Conservation (phyloP, 2,113 vertebrate genomes). For the Hepsetus odoe region DNA sequence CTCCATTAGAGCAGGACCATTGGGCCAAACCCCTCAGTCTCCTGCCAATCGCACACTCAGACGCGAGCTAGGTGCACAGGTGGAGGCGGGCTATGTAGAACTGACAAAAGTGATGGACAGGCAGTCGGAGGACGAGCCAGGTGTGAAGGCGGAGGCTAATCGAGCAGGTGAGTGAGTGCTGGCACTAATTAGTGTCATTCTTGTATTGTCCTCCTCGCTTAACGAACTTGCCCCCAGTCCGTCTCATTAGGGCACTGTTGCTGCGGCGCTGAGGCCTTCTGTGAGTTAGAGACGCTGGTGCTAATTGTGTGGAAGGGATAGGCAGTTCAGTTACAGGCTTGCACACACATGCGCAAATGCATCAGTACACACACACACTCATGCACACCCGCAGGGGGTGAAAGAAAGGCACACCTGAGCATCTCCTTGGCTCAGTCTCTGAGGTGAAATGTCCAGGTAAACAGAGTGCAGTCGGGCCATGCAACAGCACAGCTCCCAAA, state of each 20-base stretch:
- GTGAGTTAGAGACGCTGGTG: slow-evolving; percentile 73
- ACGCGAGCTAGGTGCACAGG: neutral
- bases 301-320: slow-evolving; percentile 79
- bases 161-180: slow-evolving; percentile 74
- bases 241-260: slow-evolving; percentile 79
- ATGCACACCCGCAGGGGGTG: slow-evolving; percentile 8
- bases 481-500: slow-evolving; percentile 39
- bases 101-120: slow-evolving; percentile 63
- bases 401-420: slow-evolving; percentile 66
- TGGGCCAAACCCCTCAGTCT: slow-evolving; percentile 68
- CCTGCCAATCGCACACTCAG: slow-evolving; percentile 65
- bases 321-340: slow-evolving; percentile 62
- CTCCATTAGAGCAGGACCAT: slow-evolving; percentile 15
- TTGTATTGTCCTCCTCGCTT: slow-evolving; percentile 55
- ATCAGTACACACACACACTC: slow-evolving; percentile 17
- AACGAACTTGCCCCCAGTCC: slow-evolving; percentile 64
- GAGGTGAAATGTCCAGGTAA: slow-evolving; percentile 78
- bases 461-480: slow-evolving; percentile 65
- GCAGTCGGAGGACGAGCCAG: slow-evolving; percentile 64
- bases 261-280: slow-evolving; percentile 70
- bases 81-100: slow-evolving; percentile 69
- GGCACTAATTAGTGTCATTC: slow-evolving; percentile 73
- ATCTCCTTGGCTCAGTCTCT: slow-evolving; percentile 74
- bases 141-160: slow-evolving; percentile 63
- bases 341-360: slow-evolving; percentile 23